Evolutionary conservation across 2,113 vertebrate genomes (phyloP), one percentile per base, ranked within the genome.

Genomic region (Alouatta palliata): DNA sequence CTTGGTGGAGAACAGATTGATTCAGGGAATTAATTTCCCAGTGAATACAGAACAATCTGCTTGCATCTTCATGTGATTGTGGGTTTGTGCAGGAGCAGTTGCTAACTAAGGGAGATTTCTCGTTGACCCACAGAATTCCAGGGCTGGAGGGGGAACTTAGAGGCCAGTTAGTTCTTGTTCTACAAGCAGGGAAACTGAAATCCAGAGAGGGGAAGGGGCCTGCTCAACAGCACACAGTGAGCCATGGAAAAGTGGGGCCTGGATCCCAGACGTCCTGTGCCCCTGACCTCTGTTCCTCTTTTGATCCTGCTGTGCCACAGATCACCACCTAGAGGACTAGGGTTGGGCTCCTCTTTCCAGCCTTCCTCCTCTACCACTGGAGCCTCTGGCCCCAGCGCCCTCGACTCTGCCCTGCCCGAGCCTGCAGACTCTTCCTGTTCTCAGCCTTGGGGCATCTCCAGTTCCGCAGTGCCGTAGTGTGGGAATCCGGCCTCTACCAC

Each of bases 131-230:
- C 21, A 13, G n/a, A 68, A 90, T 66, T 49, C 66, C 66, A 81
- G 61, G 70, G 56, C 66, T 58, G 7, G 3, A 23, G 37, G 45
- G n/a, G 6, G 2, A 68, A 47, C 73, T 86, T n/a, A 17, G 40
- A 82, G 43, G 35, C 35, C 81, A 66, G n/a, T 13, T 80, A 54
- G 11, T 80, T 95, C 58, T 79, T 77, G 43, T 66, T 80, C 80
- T 37, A 37, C 35, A 87, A 75, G 58, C 40, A 6, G 64, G n/a
- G 80, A 92, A 40, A 61, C 52, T 47, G 27, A 95, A 27, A 37
- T 73, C 58, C 23, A 91, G 70, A 54, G 40, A 49, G 10, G 49
- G 54, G 21, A 93, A 79, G 71, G 23, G 19, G 58, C 30, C 30
- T 82, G 7, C 32, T 45, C 52, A 7, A 35, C 20, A 90, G 45